Conservation (phyloP, 2,113 vertebrate genomes). For the Phasianus colchicus region DNA sequence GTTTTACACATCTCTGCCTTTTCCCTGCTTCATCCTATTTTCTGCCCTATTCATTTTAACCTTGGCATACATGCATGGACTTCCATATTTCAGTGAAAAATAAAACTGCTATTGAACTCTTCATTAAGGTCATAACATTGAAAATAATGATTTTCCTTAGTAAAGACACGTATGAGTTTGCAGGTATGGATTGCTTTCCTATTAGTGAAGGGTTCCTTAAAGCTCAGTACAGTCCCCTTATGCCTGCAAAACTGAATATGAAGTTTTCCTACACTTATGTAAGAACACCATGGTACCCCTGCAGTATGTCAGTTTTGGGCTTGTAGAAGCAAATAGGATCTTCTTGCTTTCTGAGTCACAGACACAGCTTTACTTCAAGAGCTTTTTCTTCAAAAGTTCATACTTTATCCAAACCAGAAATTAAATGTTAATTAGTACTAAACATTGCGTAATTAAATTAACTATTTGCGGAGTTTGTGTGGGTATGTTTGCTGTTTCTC, state of each 20-base stretch:
- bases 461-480: too few relatives aligned
- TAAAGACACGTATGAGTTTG: not conserved
- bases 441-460: too few relatives aligned
- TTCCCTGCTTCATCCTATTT: not conserved
- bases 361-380: not conserved
- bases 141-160: not conserved
- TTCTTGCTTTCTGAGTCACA: not conserved
- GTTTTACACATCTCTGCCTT: slow-evolving; percentile 4
- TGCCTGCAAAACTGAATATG: not conserved
- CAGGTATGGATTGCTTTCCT: not conserved
- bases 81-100: not conserved
- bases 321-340: not conserved
- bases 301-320: not conserved
- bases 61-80: not conserved
- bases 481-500: not conserved
- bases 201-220: not conserved
- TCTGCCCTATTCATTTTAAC: not conserved
- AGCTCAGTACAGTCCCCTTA: not conserved
- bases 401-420: slow-evolving; percentile 19
- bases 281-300: not conserved
- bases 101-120: not conserved
- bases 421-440: not conserved
- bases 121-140: not conserved
- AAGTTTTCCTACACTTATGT: not conserved
- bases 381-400: not conserved